Conservation (phyloP, 2,797 vertebrate genomes). For the Botia kubotai region DNA sequence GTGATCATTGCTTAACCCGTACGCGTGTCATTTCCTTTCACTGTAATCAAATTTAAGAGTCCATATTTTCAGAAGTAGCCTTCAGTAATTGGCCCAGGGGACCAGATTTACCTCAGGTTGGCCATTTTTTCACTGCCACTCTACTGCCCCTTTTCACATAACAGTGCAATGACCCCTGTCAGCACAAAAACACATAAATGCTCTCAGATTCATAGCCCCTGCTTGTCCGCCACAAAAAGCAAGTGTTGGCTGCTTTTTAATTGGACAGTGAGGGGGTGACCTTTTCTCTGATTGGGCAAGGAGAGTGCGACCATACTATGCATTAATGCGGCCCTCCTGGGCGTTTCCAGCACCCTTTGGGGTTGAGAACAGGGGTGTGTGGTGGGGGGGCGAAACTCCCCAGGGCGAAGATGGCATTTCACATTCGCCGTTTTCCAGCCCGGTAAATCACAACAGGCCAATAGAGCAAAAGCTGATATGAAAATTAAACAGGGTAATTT, state of each 20-base stretch:
- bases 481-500: slow-evolving; percentile 62
- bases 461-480: slow-evolving; percentile 57
- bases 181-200: slow-evolving; percentile 54
- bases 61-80: slow-evolving; percentile 9
- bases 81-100: slow-evolving; percentile 37
- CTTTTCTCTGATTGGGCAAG: slow-evolving; percentile 62
- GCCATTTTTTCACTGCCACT: slow-evolving; percentile 39
- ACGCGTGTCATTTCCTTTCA: slow-evolving; percentile 20
- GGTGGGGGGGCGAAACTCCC: slow-evolving; percentile 32
- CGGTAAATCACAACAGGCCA: slow-evolving; percentile 63
- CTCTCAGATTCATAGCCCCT: slow-evolving; percentile 57
- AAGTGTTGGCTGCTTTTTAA: slow-evolving; percentile 57
- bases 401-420: slow-evolving; percentile 54
- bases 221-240: slow-evolving; percentile 54
- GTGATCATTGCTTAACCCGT: slow-evolving; percentile 38
- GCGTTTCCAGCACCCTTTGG: slow-evolving; percentile 49
- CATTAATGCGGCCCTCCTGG: slow-evolving; percentile 59
- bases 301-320: slow-evolving; percentile 45
- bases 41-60: slow-evolving; percentile 29
- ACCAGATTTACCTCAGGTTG: slow-evolving; percentile 23
- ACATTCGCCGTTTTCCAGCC: slow-evolving; percentile 47
- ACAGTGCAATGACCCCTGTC: slow-evolving; percentile 45
- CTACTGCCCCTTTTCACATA: slow-evolving; percentile 27
- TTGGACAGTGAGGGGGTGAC: slow-evolving; percentile 58
- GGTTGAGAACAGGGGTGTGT: slow-evolving; percentile 20